Evolutionary conservation across 2,113 vertebrate genomes (phyloP).

Genomic region (Athene noctua): DNA sequence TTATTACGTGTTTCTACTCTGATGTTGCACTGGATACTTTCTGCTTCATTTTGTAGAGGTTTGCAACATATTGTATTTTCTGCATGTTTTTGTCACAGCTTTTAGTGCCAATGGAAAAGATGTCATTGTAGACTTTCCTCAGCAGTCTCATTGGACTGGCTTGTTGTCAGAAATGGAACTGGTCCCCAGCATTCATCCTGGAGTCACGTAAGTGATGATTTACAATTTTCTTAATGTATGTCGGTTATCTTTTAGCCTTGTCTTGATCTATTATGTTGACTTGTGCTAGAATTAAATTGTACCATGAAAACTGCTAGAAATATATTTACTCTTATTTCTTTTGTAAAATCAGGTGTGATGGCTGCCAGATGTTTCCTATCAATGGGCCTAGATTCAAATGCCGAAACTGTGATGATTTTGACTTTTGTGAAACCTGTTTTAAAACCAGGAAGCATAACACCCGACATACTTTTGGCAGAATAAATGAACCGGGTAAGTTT

Average conservation of each 20-base stretch:
- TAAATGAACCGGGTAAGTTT: constrained; percentile 91
- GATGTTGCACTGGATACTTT: not conserved
- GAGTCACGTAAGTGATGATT: constrained; percentile 84
- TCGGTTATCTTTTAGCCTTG: not conserved
- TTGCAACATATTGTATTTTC: not conserved
- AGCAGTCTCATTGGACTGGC: constrained; percentile 98
- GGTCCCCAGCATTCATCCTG: constrained; percentile 94
- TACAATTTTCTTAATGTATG: not conserved
- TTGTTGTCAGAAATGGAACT: constrained; percentile 96
- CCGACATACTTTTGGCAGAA: constrained; percentile 93
- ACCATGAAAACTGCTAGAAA: not conserved
- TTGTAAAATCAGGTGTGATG: constrained; percentile 85
- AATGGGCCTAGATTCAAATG: constrained; percentile 96
- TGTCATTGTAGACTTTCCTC: constrained; percentile 96
- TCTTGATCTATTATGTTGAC: not conserved
- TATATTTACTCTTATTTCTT: not conserved
- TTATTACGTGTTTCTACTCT: not conserved
- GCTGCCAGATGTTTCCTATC: constrained; percentile 98
- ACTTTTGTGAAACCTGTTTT: constrained; percentile 97
- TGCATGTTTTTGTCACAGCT: constrained; percentile 71
- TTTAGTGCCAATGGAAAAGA: constrained; percentile 99
- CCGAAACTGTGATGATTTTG: constrained; percentile 96
- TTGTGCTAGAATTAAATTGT: not conserved
- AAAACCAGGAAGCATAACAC: constrained; percentile 94
- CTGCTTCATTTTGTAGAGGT: not conserved